These are phyloP conservation scores for Psammodynastes pulverulentus DNA, from an alignment of 2,113 vertebrate genomes.

Conservation along the genomic window DNA sequence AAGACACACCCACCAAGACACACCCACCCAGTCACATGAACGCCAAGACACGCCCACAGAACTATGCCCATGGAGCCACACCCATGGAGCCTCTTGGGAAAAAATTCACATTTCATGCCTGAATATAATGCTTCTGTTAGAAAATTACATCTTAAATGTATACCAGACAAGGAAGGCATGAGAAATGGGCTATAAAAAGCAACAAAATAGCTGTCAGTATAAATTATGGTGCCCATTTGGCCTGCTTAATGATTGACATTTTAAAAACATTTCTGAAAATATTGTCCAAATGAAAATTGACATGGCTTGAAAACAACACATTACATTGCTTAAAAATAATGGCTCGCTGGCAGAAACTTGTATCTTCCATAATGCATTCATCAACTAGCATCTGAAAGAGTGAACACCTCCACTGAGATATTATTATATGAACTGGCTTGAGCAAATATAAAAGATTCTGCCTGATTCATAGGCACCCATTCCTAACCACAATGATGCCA, in stretches of 20 bases:
- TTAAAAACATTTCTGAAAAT: not conserved
- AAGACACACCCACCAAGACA: too few species aligned
- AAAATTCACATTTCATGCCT: too few species aligned
- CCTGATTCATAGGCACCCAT: not conserved
- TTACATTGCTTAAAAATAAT: not conserved
- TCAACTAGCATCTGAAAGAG: not conserved
- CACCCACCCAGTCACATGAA: too few species aligned
- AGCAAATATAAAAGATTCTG: not conserved
- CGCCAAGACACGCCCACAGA: too few species aligned
- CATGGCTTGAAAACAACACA: not conserved
- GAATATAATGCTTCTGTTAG: not conserved
- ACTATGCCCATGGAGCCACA: too few species aligned
- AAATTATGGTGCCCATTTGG: not conserved
- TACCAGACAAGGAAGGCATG: not conserved
- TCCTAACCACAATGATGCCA: not conserved
- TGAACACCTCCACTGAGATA: not conserved
- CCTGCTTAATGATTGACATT: not conserved
- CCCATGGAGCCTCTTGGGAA: too few species aligned
- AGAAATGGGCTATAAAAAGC: not conserved
- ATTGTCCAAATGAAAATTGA: slow-evolving; percentile 1
- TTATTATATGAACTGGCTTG: not conserved
- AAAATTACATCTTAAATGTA: not conserved
- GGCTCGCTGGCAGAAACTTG: not conserved
- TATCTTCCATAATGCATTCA: not conserved
- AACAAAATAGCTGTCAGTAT: not conserved